These are phyloP conservation scores for Lepus timidus DNA, from an alignment of 2,113 vertebrate genomes.

Conservation along the genomic window DNA sequence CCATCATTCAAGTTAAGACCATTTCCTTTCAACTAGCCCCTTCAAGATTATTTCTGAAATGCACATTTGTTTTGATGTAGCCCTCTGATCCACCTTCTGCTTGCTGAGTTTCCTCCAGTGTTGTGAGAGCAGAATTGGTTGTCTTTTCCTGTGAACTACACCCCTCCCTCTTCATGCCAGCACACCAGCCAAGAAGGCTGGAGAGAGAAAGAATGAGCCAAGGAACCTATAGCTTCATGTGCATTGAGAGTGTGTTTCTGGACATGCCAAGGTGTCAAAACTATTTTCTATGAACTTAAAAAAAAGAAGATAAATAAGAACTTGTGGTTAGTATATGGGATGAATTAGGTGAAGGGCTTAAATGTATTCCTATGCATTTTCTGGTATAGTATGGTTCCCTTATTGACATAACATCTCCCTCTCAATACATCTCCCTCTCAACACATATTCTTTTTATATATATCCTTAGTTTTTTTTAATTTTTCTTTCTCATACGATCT, in stretches of 20 bases:
- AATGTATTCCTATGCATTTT: neutral
- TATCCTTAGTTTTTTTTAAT: neutral
- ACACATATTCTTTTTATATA: neutral
- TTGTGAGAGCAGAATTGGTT: too few species aligned
- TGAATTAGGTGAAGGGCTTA: neutral
- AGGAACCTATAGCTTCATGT: neutral
- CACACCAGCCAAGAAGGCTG: neutral
- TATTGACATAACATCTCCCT: neutral
- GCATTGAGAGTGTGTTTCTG: neutral
- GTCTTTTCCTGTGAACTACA: rapidly evolving
- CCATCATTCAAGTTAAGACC: neutral
- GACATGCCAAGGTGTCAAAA: neutral
- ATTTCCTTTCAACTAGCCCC: neutral
- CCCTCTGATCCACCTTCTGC: neutral
- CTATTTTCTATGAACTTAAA: neutral
- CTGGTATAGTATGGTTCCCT: neutral
- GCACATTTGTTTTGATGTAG: neutral
- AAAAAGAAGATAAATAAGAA: neutral
- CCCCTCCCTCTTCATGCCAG: rapidly evolving
- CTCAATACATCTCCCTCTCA: neutral
- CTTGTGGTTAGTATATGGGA: neutral
- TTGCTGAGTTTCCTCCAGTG: too few species aligned
- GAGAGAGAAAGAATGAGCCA: neutral
- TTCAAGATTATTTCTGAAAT: neutral
- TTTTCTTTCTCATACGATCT: neutral